Conservation (phyloP, 2,113 vertebrate genomes). For the Gopherus evgoodei region DNA sequence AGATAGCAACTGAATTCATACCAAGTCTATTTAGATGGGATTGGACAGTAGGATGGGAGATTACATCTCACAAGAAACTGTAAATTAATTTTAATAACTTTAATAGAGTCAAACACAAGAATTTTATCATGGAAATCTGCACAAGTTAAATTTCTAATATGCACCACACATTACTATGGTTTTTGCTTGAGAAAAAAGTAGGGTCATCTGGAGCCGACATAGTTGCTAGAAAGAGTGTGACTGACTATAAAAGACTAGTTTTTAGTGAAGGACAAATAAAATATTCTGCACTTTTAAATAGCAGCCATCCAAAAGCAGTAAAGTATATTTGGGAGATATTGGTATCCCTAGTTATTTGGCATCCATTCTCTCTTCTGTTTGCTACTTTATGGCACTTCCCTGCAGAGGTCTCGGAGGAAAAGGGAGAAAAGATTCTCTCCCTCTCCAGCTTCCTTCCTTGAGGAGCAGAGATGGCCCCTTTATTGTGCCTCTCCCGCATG, state of each 20-base stretch:
- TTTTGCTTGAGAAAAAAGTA: neutral
- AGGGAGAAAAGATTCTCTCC: neutral
- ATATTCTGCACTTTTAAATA: neutral
- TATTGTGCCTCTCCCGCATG: neutral
- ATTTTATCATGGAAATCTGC: neutral
- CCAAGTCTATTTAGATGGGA: neutral
- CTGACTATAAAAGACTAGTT: neutral
- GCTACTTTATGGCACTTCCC: slow-evolving; percentile 22
- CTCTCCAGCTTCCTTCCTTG: slow-evolving; percentile 11
- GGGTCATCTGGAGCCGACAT: neutral
- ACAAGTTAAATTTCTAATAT: neutral
- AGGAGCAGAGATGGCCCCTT: slow-evolving; percentile 47
- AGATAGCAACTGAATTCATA: neutral
- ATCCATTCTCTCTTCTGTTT: neutral
- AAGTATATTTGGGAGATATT: neutral
- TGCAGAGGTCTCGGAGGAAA: neutral
- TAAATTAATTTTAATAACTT: neutral
- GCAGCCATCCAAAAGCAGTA: neutral
- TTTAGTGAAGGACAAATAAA: neutral
- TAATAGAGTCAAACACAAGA: neutral
- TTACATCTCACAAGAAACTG: neutral
- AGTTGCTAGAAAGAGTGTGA: neutral
- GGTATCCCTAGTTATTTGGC: neutral
- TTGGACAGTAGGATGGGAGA: neutral
- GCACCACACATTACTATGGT: neutral